Conservation (phyloP, 2,797 vertebrate species). For the Gallinago solitaria region DNA sequence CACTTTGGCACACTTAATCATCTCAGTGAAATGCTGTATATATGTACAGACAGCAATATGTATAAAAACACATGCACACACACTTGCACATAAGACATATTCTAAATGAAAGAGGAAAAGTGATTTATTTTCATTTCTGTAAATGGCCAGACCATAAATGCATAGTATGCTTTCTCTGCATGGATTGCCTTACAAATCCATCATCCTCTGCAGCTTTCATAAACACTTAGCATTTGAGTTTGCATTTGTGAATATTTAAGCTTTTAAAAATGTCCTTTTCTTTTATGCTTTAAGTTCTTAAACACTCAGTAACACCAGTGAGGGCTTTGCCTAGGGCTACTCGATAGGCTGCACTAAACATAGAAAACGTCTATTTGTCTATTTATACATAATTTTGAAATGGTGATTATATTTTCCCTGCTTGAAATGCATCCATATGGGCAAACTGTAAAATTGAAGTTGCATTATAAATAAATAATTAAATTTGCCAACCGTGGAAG, state of each 20-base stretch:
- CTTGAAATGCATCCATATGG: conserved; percentile 1
- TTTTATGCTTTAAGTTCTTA: neutral
- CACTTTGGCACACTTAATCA: neutral
- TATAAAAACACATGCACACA: neutral
- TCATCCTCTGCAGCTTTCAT: neutral
- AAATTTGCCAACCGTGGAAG: neutral
- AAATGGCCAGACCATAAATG: neutral
- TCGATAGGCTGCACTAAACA: neutral
- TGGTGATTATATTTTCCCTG: neutral
- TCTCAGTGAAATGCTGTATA: neutral
- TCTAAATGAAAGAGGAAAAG: neutral
- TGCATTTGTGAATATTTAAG: neutral
- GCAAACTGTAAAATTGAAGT: neutral
- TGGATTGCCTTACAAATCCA: neutral
- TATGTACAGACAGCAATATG: neutral
- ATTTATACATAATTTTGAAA: neutral
- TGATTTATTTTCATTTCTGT: neutral
- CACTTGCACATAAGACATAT: neutral
- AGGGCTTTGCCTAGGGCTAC: neutral
- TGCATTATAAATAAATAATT: too few species aligned
- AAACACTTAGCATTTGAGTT: conserved; percentile 3
- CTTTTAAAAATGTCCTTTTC: neutral
- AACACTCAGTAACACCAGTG: neutral
- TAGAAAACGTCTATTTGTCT: neutral
- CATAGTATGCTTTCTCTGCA: neutral